These are phyloP conservation scores for Bactericera cockerelli DNA, from an alignment of 1,140 invertebrate genomes.

Conservation along the genomic window DNA sequence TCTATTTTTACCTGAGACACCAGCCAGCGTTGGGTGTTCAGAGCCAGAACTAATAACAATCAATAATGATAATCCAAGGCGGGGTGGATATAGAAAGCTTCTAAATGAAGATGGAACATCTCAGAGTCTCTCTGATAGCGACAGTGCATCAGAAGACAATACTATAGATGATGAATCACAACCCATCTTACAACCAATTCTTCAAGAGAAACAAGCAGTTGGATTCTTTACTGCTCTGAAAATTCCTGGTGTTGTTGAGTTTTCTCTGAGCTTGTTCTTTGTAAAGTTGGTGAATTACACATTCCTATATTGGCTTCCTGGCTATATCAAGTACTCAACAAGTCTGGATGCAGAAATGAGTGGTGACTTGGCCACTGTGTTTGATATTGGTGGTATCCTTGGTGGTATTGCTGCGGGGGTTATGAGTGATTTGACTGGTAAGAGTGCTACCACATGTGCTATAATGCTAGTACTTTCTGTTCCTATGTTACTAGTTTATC, in stretches of 20 bases:
- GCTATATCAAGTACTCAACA: slow-evolving; percentile 68
- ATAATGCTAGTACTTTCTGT: slow-evolving; percentile 64
- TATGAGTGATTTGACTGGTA: slow-evolving; percentile 65
- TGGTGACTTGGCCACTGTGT: slow-evolving; percentile 73
- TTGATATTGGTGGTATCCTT: slow-evolving; percentile 77
- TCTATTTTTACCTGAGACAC: slow-evolving; percentile 46
- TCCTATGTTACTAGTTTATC: slow-evolving; percentile 49
- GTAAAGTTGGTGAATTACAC: slow-evolving; percentile 96
- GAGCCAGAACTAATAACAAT: background rate
- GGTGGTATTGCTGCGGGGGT: slow-evolving; percentile 81
- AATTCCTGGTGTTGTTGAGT: slow-evolving; percentile 75
- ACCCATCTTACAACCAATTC: background rate
- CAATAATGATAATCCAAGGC: background rate
- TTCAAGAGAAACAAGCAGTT: background rate
- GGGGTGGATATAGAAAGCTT: background rate
- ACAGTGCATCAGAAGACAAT: background rate
- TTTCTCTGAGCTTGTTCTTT: slow-evolving; percentile 86
- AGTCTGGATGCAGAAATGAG: slow-evolving; percentile 48
- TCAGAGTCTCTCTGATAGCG: background rate
- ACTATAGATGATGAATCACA: background rate
- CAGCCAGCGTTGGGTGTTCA: background rate
- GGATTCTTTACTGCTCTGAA: slow-evolving; percentile 10
- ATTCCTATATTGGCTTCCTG: slow-evolving; percentile 90
- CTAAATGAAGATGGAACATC: background rate
- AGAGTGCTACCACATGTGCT: slow-evolving; percentile 69